Conservation (phyloP, 2,113 vertebrate species). For the Saguinus imperator region DNA sequence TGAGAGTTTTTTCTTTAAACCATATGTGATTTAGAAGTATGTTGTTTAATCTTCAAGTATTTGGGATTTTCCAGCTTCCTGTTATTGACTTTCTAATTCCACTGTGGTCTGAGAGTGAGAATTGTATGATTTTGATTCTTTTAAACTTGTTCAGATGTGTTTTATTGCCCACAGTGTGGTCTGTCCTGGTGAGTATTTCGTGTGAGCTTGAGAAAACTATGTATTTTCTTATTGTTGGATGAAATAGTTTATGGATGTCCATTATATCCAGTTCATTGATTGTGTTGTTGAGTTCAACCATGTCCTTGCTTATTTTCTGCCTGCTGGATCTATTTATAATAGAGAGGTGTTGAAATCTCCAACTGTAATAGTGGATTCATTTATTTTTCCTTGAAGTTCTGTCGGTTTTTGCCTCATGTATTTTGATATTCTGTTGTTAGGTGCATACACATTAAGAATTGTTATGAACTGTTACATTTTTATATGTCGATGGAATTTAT, state of each 20-base stretch:
- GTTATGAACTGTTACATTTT: conserved; percentile 24
- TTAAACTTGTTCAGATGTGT: not conserved
- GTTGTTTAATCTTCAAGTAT: not conserved
- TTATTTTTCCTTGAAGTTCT: not conserved
- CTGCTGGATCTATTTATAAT: not conserved
- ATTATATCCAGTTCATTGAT: not conserved
- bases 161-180: not conserved
- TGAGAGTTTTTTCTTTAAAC: not conserved
- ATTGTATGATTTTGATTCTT: not conserved
- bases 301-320: not conserved
- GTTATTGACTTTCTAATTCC: not conserved
- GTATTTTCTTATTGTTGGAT: not conserved
- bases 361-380: not conserved
- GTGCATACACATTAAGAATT: not conserved
- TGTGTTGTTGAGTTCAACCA: not conserved
- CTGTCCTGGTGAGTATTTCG: not conserved
- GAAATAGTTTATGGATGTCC: not conserved
- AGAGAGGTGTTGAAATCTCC: not conserved
- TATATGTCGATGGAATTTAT: conserved; percentile 32
- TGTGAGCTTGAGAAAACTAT: not conserved
- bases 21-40: not conserved
- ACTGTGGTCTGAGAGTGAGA: not conserved
- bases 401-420: not conserved
- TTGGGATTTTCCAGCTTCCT: not conserved
- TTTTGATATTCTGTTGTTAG: not conserved